Evolutionary conservation across 2,888 invertebrate genomes (phyloP), one percentile per base, ranked within the genome.

Genomic region (Orthosia gothica): DNA sequence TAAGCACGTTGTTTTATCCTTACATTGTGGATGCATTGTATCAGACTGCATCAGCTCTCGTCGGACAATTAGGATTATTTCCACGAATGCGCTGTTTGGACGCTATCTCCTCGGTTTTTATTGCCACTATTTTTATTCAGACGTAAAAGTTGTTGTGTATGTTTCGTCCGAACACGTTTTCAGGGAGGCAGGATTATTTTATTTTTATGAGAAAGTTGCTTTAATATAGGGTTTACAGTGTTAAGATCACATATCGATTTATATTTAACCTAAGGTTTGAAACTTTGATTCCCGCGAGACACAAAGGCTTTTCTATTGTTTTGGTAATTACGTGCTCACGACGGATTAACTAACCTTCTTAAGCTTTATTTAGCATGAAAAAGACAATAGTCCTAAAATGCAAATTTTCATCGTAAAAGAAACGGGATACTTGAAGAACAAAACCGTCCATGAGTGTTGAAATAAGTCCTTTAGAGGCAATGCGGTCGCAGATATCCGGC

Each of bases 11-110:
- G 57, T 79, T 65, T 55, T 69, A 49, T 68, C 45, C 59, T 2
- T 63, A 83, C 74, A 74, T 54, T 83, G 81, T 74, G 69, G 69
- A 59, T 59, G 63, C 61, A 69, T 59, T 83, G 67, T 79, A 79
- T 50, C 66, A 62, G 58, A 57, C 69, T 64, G 61, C 78, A 65
- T 83, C 52, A 58, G 20, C 58, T 54, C 23, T 74, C 66, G 57
- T 65, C 20, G 63, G 66, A 59, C 84, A 80, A 80, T 81, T 83
- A 81, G 81, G 69, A 79, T 80, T 63, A 66, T 66, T 65, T 50
- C 45, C 58, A 49, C 84, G 45, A 80, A 70, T 57, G n/a, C 47
- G 52, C 45, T 70, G 49, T 55, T 70, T 52, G 52, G 20, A n/a
- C 11, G 20, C 11, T 74, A 67, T 80, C 66, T 66, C 11, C 1